Conservation (phyloP, 2,888 invertebrate genomes). For the Listrodromus nycthemerus region DNA sequence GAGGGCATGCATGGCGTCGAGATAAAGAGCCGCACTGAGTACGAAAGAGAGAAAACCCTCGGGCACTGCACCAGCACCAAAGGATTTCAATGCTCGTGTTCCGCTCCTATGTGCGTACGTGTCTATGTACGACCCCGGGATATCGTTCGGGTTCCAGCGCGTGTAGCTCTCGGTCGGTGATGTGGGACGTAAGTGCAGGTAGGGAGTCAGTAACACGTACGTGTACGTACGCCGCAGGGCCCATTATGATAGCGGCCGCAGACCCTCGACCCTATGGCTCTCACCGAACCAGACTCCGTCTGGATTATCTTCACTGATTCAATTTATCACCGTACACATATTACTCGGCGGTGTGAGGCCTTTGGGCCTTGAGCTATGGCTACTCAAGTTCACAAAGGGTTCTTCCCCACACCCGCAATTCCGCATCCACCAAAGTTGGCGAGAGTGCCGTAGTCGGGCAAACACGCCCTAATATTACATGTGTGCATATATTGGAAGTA, state of each 20-base stretch:
- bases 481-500: not conserved
- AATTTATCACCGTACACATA: conserved; percentile 82
- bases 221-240: conserved; percentile 62
- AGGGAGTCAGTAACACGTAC: conserved; percentile 58
- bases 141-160: conserved; percentile 41
- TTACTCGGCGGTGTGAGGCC: conserved; percentile 79
- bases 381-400: conserved; percentile 78
- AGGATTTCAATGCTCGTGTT: conserved; percentile 48
- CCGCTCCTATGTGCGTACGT: not conserved
- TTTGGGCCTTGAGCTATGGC: conserved; percentile 76
- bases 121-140: not conserved
- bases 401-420: not conserved
- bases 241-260: conserved; percentile 78
- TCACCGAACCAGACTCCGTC: conserved; percentile 78
- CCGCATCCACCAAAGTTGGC: not conserved
- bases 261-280: conserved; percentile 73
- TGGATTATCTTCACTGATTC: conserved; percentile 83
- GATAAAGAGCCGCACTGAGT: conserved; percentile 12
- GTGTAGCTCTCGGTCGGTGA: conserved; percentile 51
- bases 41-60: conserved; percentile 32
- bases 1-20: conserved; percentile 12
- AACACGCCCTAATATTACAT: conserved; percentile 24
- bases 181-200: conserved; percentile 67
- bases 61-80: conserved; percentile 24
- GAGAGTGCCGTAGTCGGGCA: conserved; percentile 25